Evolutionary conservation across 1,140 invertebrate genomes (phyloP), one percentile per base, ranked within the genome.

Genomic region (Wasmannia auropunctata): DNA sequence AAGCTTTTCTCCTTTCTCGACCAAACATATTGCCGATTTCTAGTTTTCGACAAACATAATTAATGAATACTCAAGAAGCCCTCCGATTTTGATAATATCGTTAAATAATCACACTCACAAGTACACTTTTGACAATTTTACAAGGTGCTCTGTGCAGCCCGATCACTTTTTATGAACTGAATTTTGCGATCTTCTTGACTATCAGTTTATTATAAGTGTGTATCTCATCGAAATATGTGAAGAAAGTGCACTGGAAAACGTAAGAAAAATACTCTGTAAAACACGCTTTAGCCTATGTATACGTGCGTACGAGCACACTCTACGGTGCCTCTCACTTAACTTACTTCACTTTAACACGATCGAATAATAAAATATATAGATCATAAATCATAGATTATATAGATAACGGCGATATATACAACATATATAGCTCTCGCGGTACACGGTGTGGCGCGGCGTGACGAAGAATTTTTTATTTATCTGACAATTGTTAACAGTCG

Each of bases 241-340:
- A 46, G 79, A 83, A 74, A 83, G 67, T 83, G 79, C 67, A 83
- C 51, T 43, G 67, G 54, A 46, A 72, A 72, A 83, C 28, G 51
- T 74, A 83, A 83, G 40, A 72, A 86, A 74, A 88, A 86, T 90
- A 90, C 72, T 88, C 56, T 80, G 28, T 81, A 85, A 88, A 83
- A 90, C 83, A 63, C 76, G 87, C 88, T 89, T 65, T 58, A 90
- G 75, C 67, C 56, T 90, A 65, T n/a, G n/a, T n/a, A n/a, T 88
- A 91, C 51, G 74, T 79, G 88, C 85, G 74, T 80, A 76, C 62
- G 34, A 77, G 84, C 67, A 91, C 81, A 92, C 60, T 93, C 90
- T 93, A 92, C 75, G 91, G 91, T 93, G 92, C 91, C 92, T 93
- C 91, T 91, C 67, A 91, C 86, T 88, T 40, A 79, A 88, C 86